Percentiles rank a stretch among this genome's conserved stretches.
phyloP scores from a whole-genome alignment of 2,797 vertebrate species.

The Choloepus didactylus region DNA sequence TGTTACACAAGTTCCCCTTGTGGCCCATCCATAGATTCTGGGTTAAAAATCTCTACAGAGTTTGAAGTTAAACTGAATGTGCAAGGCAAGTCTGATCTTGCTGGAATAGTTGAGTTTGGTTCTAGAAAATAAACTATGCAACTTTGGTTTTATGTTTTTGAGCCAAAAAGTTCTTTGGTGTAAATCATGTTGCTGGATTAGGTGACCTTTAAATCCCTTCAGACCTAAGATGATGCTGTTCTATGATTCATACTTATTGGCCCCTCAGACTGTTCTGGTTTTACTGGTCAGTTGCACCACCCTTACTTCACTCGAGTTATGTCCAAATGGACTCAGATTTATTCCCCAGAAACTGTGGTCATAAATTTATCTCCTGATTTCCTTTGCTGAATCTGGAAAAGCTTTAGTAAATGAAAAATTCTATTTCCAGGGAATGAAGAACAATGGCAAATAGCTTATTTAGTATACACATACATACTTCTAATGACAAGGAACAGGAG shows the following conservation, averaged over 20 bases:
- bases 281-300: slow-evolving; percentile 55
- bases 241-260: slow-evolving; percentile 75
- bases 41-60: neutral
- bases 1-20: neutral
- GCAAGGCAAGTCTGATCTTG: slow-evolving; percentile 39
- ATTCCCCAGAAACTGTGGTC: slow-evolving; percentile 65
- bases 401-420: slow-evolving; percentile 66
- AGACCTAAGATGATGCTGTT: slow-evolving; percentile 33
- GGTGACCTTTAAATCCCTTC: slow-evolving; percentile 73
- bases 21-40: neutral
- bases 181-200: slow-evolving; percentile 66
- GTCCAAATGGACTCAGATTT: slow-evolving; percentile 67
- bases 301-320: slow-evolving; percentile 40
- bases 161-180: slow-evolving; percentile 34
- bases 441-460: slow-evolving; percentile 63
- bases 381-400: slow-evolving; percentile 77
- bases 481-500: slow-evolving; percentile 51
- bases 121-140: slow-evolving; percentile 37
- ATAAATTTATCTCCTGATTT: slow-evolving; percentile 74
- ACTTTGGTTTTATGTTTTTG: slow-evolving; percentile 34
- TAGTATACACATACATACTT: slow-evolving; percentile 66
- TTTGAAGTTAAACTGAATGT: slow-evolving; percentile 29
- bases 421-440: slow-evolving; percentile 65
- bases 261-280: slow-evolving; percentile 43
- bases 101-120: slow-evolving; percentile 23